These are phyloP conservation scores for Prosapia bicincta DNA, from an alignment of 2,888 invertebrate species.

Conservation along the genomic window DNA sequence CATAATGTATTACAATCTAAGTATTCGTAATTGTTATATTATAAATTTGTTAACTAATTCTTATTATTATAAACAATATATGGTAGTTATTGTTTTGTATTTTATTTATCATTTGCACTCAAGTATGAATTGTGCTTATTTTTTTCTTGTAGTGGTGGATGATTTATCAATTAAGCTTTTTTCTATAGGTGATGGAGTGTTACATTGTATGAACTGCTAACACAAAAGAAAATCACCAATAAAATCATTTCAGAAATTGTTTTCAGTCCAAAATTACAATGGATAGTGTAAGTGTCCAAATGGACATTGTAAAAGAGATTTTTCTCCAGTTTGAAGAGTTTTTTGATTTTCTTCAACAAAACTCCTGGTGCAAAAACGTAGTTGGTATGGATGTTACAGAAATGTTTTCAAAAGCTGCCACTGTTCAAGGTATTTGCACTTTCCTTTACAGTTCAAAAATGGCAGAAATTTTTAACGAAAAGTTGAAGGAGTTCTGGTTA, in stretches of 20 bases:
- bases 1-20: too few species aligned
- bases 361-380: not conserved
- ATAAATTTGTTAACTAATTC: too few species aligned
- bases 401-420: slow-evolving; percentile 12
- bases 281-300: not conserved
- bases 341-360: not conserved
- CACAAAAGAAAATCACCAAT: too few species aligned
- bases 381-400: slow-evolving; percentile 4
- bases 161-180: not conserved
- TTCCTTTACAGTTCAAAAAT: slow-evolving; percentile 48
- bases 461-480: slow-evolving; percentile 49
- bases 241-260: not conserved
- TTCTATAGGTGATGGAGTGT: not conserved
- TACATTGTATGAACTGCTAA: not conserved
- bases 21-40: too few species aligned
- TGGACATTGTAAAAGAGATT: not conserved
- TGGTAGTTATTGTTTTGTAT: too few species aligned
- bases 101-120: too few species aligned
- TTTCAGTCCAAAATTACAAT: not conserved
- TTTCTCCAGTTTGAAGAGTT: not conserved
- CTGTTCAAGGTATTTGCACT: slow-evolving; percentile 11
- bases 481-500: slow-evolving; percentile 49
- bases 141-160: not conserved
- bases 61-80: too few species aligned
- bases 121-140: too few species aligned